phyloP scores from a whole-genome alignment of 2,888 invertebrate species.

The Polymixis lichenea region DNA sequence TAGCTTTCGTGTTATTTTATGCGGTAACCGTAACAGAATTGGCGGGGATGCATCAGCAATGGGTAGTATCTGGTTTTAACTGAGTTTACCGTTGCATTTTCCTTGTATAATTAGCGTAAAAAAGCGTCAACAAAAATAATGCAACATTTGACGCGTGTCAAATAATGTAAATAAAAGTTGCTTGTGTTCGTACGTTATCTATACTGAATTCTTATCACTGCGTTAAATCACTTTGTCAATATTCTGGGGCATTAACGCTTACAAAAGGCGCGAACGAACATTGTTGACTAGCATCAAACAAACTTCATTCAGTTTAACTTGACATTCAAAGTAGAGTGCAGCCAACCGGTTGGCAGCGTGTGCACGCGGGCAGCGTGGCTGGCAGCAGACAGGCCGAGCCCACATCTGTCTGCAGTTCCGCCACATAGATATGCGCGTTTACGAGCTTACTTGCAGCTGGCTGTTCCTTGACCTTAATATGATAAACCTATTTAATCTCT shows the following conservation, averaged over 20 bases:
- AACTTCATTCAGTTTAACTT: slow-evolving; percentile 52
- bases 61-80: slow-evolving; percentile 6
- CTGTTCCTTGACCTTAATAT: slow-evolving; percentile 57
- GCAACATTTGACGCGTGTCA: slow-evolving; percentile 13
- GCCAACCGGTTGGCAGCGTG: slow-evolving; percentile 51
- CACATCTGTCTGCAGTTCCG: slow-evolving; percentile 46
- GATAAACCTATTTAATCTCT: slow-evolving; percentile 52
- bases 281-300: slow-evolving; percentile 25
- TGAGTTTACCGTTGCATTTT: neutral
- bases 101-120: neutral
- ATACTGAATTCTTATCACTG: slow-evolving; percentile 42
- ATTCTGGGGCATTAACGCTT: slow-evolving; percentile 26
- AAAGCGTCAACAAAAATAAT: slow-evolving; percentile 10
- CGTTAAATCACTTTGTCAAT: slow-evolving; percentile 38
- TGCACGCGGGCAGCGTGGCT: neutral
- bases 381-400: slow-evolving; percentile 21
- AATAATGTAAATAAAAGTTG: slow-evolving; percentile 41
- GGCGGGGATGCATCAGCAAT: neutral
- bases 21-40: neutral
- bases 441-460: slow-evolving; percentile 53
- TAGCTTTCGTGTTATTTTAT: slow-evolving; percentile 8
- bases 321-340: slow-evolving; percentile 55
- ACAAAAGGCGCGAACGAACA: slow-evolving; percentile 47
- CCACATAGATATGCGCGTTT: slow-evolving; percentile 49
- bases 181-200: slow-evolving; percentile 29